phyloP scores from a whole-genome alignment of 2,113 vertebrate genomes.

The Paramisgurnus dabryanus region DNA sequence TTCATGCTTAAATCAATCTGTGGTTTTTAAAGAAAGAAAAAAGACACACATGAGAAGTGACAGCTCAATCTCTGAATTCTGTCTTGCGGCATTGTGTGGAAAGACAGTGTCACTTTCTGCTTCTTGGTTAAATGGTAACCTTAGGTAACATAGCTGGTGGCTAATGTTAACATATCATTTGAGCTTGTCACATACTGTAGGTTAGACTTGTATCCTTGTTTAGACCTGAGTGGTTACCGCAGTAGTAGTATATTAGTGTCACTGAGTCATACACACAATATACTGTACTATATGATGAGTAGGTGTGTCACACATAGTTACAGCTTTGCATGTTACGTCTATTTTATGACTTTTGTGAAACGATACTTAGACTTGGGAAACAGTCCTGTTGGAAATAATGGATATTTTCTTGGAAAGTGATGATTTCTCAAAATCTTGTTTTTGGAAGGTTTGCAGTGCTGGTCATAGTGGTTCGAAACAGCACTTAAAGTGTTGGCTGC shows the following conservation, averaged over 20 bases:
- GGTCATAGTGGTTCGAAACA: neutral
- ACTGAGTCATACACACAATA: neutral
- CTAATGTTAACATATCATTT: conserved; percentile 55
- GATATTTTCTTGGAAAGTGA: neutral
- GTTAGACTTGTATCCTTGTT: conserved; percentile 46
- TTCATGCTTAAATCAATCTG: conserved; percentile 47
- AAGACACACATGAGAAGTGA: conserved; percentile 47
- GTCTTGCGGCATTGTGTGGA: conserved; percentile 46
- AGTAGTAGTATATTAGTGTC: conserved; percentile 27
- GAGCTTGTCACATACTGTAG: conserved; percentile 44
- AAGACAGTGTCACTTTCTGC: conserved; percentile 48
- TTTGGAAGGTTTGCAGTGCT: neutral
- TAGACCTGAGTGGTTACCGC: neutral
- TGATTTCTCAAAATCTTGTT: neutral
- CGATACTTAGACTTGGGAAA: no score
- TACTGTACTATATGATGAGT: neutral
- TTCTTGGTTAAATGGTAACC: conserved; percentile 55
- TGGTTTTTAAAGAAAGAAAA: conserved; percentile 27
- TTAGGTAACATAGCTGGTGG: conserved; percentile 55
- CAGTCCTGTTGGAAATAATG: no score
- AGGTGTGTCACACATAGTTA: neutral
- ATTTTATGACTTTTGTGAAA: neutral
- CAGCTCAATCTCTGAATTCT: conserved; percentile 48
- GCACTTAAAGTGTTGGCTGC: conserved; percentile 30
- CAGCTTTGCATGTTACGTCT: conserved; percentile 17